A percentile compares a stretch with the other conserved stretches of the same genome.
These are phyloP conservation scores for Trematomus loennbergii DNA, from an alignment of 2,113 vertebrate genomes.

Conservation along the genomic window DNA sequence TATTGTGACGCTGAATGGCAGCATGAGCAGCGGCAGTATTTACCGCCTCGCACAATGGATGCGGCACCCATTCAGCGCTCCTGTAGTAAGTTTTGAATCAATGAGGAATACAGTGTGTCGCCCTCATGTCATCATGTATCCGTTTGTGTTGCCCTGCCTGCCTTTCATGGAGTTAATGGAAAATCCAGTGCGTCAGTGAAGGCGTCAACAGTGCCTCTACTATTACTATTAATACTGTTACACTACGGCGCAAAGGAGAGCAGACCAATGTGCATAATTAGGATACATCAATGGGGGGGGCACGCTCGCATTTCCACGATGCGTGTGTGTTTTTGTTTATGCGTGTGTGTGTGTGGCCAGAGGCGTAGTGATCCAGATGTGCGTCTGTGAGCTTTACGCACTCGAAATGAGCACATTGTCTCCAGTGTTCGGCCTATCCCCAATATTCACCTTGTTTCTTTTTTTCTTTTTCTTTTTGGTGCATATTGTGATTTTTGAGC, in stretches of 20 bases:
- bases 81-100: conserved; percentile 67
- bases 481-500: conserved; percentile 57
- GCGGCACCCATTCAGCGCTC: conserved; percentile 61
- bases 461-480: conserved; percentile 10
- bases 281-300: conserved; percentile 62
- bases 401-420: conserved; percentile 69
- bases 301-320: conserved; percentile 39
- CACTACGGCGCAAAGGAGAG: conserved; percentile 47
- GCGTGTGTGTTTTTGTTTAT: conserved; percentile 36
- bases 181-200: conserved; percentile 84
- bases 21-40: conserved; percentile 42
- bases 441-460: conserved; percentile 43
- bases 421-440: conserved; percentile 44
- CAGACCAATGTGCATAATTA: conserved; percentile 56
- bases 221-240: conserved; percentile 74
- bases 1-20: conserved; percentile 44
- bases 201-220: conserved; percentile 80
- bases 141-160: conserved; percentile 51
- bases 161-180: conserved; percentile 76
- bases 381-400: conserved; percentile 73
- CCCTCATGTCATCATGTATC: conserved; percentile 33
- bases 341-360: conserved; percentile 59
- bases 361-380: conserved; percentile 88
- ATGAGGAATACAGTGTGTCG: conserved; percentile 19
- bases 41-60: conserved; percentile 67